Conservation (phyloP, 2,888 invertebrate genomes). For the Chesias legatella region DNA sequence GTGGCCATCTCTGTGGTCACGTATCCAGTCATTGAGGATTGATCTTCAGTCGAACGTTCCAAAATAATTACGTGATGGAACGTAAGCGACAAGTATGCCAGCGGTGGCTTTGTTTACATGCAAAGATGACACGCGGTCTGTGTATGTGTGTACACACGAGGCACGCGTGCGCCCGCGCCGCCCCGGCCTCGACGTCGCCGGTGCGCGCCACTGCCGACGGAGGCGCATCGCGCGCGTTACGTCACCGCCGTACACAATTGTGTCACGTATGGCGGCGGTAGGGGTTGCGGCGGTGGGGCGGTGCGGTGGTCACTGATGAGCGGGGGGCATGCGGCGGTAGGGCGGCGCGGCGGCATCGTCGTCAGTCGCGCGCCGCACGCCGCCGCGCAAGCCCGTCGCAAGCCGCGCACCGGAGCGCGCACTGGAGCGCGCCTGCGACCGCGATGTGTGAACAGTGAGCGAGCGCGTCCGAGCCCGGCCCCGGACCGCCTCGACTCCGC, state of each 20-base stretch:
- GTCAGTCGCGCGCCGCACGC: slow-evolving; percentile 54
- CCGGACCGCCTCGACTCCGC: slow-evolving; percentile 47
- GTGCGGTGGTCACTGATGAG: slow-evolving; percentile 12
- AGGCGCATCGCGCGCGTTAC: no score
- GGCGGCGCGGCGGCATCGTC: slow-evolving; percentile 30
- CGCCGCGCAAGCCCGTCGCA: slow-evolving; percentile 49
- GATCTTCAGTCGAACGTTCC: slow-evolving; percentile 3
- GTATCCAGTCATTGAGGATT: slow-evolving; percentile 6
- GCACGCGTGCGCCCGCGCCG: slow-evolving; percentile 32
- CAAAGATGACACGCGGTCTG: slow-evolving; percentile 53
- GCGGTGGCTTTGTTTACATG: slow-evolving; percentile 55
- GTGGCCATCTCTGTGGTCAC: background rate
- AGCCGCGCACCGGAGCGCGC: slow-evolving; percentile 43
- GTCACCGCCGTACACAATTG: no score
- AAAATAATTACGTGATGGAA: slow-evolving; percentile 20
- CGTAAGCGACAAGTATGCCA: slow-evolving; percentile 23
- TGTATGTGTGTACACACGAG: slow-evolving; percentile 27
- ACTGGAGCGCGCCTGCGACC: slow-evolving; percentile 40
- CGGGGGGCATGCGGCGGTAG: slow-evolving; percentile 23
- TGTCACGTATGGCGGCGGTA: no score
- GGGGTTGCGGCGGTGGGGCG: slow-evolving; percentile 24
- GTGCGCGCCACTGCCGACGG: no score
- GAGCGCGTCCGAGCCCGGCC: slow-evolving; percentile 39
- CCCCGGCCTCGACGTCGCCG: slow-evolving; percentile 27
- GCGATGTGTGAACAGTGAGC: slow-evolving; percentile 69